Base-by-base conservation (phyloP, 2,113 vertebrate genomes). In the Hippocampus barbouri region DNA sequence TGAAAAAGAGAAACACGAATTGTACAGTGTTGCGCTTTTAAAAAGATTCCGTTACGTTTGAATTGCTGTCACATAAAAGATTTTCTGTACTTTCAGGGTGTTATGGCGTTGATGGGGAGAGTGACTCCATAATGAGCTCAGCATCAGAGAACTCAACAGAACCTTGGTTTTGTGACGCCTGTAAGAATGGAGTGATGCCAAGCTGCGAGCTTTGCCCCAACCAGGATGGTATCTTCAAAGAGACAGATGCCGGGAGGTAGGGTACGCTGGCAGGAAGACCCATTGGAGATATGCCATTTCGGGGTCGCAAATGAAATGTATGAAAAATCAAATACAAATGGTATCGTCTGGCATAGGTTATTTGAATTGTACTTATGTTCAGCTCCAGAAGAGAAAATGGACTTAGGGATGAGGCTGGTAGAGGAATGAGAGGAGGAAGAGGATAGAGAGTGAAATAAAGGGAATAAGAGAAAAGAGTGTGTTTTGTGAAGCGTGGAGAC, bases 111-210 rank as follows among this genome's bases (percentile, higher is more conserved):
- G 97, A 98, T 72, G 97, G 97, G 1, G 97, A 99, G 79, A 99
- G 97, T 25, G 97, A 99, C 84, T 98, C 96, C 1, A 98, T 99
- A 79, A 99, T 99, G 96, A 98, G 97, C 82, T 98, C 97, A 0
- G 96, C 97, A 76, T 99, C 97, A 14, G 97, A 99, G 91, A 98
- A 99, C 73, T 99, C 97, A 8, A 98, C 97, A 0, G 97, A 99
- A 80, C 97, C 97, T 2, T 98, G 97, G 97, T 99, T 99, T 90
- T 99, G 97, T 64, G 97, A 99, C 65, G 97, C 97, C 57, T 98
- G 97, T 84, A 99, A 99, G 88, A 98, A 97, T 69, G 97, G 97
- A 16, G 95, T 98, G 73, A 91, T 91, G 54, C 96, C 97, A 53
- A 98, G 96, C 88, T 98, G 97, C 81, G 97, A 99, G 86, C 90